These are phyloP conservation scores for Lycocerus yunnanus DNA, from an alignment of 2,888 invertebrate genomes.

Conservation along the genomic window DNA sequence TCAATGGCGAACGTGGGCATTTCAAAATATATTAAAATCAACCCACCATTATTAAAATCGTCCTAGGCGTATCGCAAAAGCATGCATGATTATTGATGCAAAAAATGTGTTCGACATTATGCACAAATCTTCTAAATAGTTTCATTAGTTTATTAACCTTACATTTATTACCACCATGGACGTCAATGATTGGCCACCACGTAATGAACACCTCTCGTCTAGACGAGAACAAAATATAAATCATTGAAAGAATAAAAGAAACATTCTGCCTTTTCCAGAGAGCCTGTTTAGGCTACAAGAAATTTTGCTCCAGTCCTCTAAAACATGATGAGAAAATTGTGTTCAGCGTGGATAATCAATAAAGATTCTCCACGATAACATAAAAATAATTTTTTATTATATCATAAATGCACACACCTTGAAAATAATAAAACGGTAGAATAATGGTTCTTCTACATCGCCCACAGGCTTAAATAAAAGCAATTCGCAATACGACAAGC, in stretches of 20 bases:
- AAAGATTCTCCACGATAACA: neutral
- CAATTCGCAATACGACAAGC: conserved; percentile 3
- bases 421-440: conserved; percentile 5
- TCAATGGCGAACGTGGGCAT: neutral
- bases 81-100: neutral
- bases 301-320: neutral
- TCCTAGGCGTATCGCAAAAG: neutral
- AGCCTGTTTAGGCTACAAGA: neutral
- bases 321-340: neutral
- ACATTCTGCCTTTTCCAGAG: no score
- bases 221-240: neutral
- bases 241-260: neutral
- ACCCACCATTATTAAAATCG: neutral
- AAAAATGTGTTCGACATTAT: neutral
- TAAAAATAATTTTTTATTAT: conserved; percentile 9
- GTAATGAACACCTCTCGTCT: neutral
- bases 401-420: conserved; percentile 19
- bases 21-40: neutral
- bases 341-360: neutral
- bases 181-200: conserved; percentile 8
- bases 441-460: conserved; percentile 18
- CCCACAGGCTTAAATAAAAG: conserved; percentile 14
- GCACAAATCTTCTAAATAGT: conserved; percentile 12
- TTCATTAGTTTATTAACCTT: conserved; percentile 21
- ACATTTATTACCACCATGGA: conserved; percentile 9